Evolutionary conservation across 2,888 invertebrate species (phyloP).

Genomic region (Frankliniella intonsa): DNA sequence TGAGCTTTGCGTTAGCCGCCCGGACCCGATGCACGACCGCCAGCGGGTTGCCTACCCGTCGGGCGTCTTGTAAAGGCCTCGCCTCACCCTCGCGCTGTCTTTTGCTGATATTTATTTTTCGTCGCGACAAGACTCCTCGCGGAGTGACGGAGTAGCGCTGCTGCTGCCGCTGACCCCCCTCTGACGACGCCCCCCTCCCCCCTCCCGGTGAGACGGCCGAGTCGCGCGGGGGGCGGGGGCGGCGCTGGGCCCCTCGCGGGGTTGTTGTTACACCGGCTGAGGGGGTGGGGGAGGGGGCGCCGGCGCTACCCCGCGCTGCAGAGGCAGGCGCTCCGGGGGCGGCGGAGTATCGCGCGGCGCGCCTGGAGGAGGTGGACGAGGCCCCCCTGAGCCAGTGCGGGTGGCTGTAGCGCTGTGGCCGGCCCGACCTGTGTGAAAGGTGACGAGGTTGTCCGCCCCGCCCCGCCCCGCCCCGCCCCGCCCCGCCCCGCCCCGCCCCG

Average conservation of each 20-base stretch:
- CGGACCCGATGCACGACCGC: too few relatives aligned
- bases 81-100: not conserved
- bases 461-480: not conserved
- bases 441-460: not conserved
- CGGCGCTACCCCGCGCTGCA: conserved; percentile 16
- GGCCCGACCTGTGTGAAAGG: not conserved
- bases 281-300: not conserved
- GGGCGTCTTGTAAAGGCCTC: too few relatives aligned
- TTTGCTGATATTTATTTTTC: not conserved
- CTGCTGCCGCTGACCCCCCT: not conserved
- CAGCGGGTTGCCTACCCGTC: too few relatives aligned
- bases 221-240: not conserved
- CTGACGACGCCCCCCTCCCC: not conserved
- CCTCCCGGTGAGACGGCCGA: not conserved
- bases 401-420: not conserved
- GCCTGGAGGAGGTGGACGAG: not conserved
- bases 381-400: not conserved
- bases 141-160: conserved; percentile 5
- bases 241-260: not conserved
- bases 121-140: conserved; percentile 5
- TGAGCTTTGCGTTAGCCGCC: too few relatives aligned
- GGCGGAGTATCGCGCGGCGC: not conserved
- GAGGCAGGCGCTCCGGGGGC: not conserved
- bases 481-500: not conserved
- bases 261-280: not conserved